A percentile compares a stretch with the other conserved stretches of the same genome.
Conservation (phyloP, 2,888 invertebrate species). For the Alentia gelatinosa region DNA sequence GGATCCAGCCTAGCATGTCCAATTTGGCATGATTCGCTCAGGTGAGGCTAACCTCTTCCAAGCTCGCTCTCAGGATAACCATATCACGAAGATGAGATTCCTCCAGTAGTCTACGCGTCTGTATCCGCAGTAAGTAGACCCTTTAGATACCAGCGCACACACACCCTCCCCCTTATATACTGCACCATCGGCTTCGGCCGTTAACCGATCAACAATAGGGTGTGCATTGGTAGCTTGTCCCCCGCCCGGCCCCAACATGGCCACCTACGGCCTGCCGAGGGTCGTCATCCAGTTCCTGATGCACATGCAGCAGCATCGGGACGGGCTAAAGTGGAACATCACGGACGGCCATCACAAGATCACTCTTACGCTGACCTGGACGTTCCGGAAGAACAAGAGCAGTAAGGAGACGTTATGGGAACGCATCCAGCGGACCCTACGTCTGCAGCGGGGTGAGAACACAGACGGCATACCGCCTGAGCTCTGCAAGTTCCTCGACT, state of each 20-base stretch:
- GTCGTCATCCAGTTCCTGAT: constrained; percentile 60
- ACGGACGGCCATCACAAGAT: constrained; percentile 65
- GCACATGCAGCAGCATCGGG: constrained; percentile 65
- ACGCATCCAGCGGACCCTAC: constrained; percentile 60
- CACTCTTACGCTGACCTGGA: constrained; percentile 67
- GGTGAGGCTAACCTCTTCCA: neutral
- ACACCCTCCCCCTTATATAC: no score
- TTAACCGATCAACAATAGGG: neutral
- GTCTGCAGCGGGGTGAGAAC: constrained; percentile 48
- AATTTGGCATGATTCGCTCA: neutral
- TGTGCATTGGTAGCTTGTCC: neutral
- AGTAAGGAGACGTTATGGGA: constrained; percentile 61
- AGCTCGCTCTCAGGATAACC: constrained; percentile 5
- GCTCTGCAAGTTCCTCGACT: constrained; percentile 41
- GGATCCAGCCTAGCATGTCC: neutral
- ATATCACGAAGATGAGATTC: constrained; percentile 16
- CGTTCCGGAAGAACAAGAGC: constrained; percentile 57
- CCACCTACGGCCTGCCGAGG: constrained; percentile 58
- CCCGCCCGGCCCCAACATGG: constrained; percentile 41
- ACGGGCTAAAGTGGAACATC: constrained; percentile 67
- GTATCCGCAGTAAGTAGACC: neutral
- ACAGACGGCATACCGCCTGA: constrained; percentile 39
- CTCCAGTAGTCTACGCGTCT: neutral
- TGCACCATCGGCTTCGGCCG: no score
- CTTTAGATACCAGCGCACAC: neutral